Base-by-base conservation (phyloP, 1,140 invertebrate genomes). In the Drosophila ananassae region DNA sequence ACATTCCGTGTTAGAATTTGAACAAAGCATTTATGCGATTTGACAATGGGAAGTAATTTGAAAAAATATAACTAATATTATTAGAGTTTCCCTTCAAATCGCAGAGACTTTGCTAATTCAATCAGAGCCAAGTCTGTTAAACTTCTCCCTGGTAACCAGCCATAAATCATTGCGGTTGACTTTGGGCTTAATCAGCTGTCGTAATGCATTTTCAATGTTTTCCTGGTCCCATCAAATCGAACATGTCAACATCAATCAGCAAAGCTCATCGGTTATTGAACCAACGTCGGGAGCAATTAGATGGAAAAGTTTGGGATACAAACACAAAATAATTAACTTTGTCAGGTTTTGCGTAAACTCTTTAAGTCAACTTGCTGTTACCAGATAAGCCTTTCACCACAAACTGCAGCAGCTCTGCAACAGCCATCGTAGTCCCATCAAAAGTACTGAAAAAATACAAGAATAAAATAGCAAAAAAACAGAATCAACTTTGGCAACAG, bases 361-460 rank as follows among this genome's bases (percentile, higher is more conserved):
- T 10, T 28, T 17, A 37, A 37, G 32, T 10, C 28, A 2, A 17
- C 17, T 17, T 17, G 17, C 17, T 17, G 2, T 25, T 4, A 28
- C 22, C 10, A n/a, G 13, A 32, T 39, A 48, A 55, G 9, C 62
- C 66, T 41, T 55, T 55, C 28, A 55, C 39, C 68, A 37, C 7
- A 52, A 56, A 56, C 66, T 56, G 54, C 44, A 12, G 30, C 24
- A 62, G 17, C 25, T 30, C 44, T 21, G 41, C 47, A 24, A 12
- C 55, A 47, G 54, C 72, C 84, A 84, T 79, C 77, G 61, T 54
- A 44, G 66, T 46, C 51, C 50, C 66, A 64, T 80, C 62, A 79
- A 85, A 73, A 60, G 54, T 50, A 60, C 32, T 46, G 21, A 46
- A 55, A 52, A 61, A 25, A 54, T 32, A 48, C 32, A 28, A 6